These are phyloP conservation scores for Fratercula arctica DNA, from an alignment of 2,797 vertebrate genomes.

Conservation along the genomic window DNA sequence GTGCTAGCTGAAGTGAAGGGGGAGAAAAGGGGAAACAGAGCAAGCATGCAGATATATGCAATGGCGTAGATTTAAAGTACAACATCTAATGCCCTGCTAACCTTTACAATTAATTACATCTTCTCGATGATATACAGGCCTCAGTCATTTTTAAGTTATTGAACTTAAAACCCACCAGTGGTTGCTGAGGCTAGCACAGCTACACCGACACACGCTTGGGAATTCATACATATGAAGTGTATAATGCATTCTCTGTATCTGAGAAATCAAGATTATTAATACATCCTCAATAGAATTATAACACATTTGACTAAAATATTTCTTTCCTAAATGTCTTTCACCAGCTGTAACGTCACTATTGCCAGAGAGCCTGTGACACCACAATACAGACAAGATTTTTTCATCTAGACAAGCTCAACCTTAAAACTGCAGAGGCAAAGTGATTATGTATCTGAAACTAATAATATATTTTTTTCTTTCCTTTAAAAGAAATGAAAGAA, in stretches of 20 bases:
- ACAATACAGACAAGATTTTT: neutral
- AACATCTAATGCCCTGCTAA: neutral
- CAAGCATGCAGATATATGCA: neutral
- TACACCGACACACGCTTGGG: neutral
- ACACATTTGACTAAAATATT: neutral
- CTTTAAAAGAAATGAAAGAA: neutral
- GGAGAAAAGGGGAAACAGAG: neutral
- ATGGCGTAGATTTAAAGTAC: neutral
- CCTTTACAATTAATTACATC: slow-evolving; percentile 19
- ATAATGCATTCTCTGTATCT: neutral
- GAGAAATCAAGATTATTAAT: neutral
- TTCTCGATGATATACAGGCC: neutral
- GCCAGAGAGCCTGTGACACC: neutral
- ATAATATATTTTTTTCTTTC: rapidly evolving
- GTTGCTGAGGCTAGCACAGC: neutral
- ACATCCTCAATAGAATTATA: neutral
- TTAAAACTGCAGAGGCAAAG: neutral
- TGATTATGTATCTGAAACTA: neutral
- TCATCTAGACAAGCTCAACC: neutral
- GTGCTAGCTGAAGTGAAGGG: neutral
- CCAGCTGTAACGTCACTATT: neutral
- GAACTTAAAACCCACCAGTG: neutral
- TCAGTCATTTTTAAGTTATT: neutral
- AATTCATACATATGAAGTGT: neutral
- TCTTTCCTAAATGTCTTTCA: neutral